Base-by-base conservation (phyloP, 2,113 vertebrate genomes). In the Pavo muticus region DNA sequence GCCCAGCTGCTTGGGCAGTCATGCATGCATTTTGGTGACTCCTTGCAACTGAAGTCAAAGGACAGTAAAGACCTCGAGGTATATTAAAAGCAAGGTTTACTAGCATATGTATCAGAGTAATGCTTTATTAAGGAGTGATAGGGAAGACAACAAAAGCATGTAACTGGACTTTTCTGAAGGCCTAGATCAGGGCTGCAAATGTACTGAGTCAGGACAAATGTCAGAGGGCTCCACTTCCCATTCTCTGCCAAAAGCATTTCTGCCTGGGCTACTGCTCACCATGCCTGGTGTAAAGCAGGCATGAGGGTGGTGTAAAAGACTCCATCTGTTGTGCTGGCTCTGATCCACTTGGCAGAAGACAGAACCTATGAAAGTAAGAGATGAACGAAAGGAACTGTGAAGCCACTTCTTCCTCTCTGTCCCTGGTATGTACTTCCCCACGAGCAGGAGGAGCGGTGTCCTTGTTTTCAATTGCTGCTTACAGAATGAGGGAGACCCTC, bases 231-330 rank as follows among this genome's bases (percentile, higher is more conserved):
- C 57, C 0, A 0, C 68, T 83, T 65, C 10, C 2, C 0, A 0
- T 85, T 73, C 87, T 57, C 84, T 82, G 87, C 84, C 93, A 87
- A 78, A 78, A 94, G 68, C 48, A 6, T 95, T 94, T 95, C 81
- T 92, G 70, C 84, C 61, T 89, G 6, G 0, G 90, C 94, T 96
- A 79, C 93, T 94, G 92, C 83, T 72, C 92, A 85, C 83, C 83
- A 79, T 2, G 68, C 88, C 88, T 90, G 88, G 94, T 93, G 94
- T 83, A 94, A 96, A 94, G 67, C 84, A 93, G 90, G 91, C 87
- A 78, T 0, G 20, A 93, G 74, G 73, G 84, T 78, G 95, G 87
- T 92, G 87, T 91, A 91, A 96, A 96, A 94, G 89, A 67, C 93
- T 94, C 94, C 93, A 65, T 97, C 95, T 94, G 95, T 30, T 0